Evolutionary conservation across 2,113 vertebrate species (phyloP).

Genomic region (Theristicus caerulescens): DNA sequence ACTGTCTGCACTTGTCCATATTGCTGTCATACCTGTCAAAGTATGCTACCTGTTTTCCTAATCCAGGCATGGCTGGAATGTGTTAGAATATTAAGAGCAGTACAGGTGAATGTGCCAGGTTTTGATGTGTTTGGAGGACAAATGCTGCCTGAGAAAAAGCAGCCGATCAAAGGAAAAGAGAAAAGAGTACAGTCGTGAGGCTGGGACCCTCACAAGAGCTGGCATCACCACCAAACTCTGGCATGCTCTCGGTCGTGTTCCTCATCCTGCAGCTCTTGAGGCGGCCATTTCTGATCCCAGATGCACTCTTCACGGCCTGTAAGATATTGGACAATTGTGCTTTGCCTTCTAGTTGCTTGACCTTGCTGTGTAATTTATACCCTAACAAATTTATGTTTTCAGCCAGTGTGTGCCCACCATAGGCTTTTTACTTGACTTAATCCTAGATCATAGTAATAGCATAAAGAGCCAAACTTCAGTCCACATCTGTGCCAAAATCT

Average conservation of each 20-base stretch:
- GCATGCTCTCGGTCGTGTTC: not conserved
- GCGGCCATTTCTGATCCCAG: not conserved
- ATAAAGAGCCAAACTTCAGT: not conserved
- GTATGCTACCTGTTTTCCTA: not conserved
- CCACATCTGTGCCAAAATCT: not conserved
- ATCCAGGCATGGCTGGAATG: not conserved
- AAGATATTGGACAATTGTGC: not conserved
- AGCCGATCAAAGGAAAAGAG: not conserved
- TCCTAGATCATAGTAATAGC: not conserved
- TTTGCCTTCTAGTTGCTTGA: not conserved
- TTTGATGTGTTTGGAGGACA: not conserved
- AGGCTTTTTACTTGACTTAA: not conserved
- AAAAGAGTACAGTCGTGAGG: not conserved
- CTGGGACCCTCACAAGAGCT: not conserved
- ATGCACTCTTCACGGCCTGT: not conserved
- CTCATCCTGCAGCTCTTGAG: not conserved
- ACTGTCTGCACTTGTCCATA: not conserved
- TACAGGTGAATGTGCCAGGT: not conserved
- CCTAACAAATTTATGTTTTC: not conserved
- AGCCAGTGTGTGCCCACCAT: not conserved
- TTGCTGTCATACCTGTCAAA: not conserved
- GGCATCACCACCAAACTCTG: not conserved
- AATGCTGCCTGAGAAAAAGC: not conserved
- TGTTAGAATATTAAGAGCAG: not conserved
- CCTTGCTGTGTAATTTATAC: not conserved